Evolutionary conservation across 2,888 invertebrate genomes (phyloP).

Genomic region (Proisotoma minuta): DNA sequence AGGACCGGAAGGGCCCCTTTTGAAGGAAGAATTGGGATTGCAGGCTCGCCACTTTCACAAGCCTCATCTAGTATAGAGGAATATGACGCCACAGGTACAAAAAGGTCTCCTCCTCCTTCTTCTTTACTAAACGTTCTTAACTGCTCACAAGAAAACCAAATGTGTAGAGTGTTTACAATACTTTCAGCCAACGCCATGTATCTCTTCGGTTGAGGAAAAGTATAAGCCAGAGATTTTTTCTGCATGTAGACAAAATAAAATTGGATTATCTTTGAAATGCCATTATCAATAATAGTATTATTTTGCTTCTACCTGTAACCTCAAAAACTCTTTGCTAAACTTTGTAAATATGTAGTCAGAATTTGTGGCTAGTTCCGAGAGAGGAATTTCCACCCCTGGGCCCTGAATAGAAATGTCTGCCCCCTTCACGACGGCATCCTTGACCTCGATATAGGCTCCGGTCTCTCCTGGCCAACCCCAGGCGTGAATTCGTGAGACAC

Average conservation of each 20-base stretch:
- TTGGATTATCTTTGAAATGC: too few relatives aligned
- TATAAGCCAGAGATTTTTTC: slow-evolving; percentile 21
- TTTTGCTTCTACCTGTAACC: slow-evolving; percentile 31
- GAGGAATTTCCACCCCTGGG: slow-evolving; percentile 39
- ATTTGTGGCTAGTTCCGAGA: slow-evolving; percentile 36
- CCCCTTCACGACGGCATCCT: slow-evolving; percentile 35
- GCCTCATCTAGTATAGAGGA: not conserved
- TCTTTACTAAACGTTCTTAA: too few relatives aligned
- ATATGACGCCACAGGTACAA: not conserved
- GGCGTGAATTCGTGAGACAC: slow-evolving; percentile 36
- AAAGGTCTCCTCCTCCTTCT: too few relatives aligned
- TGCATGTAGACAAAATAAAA: too few relatives aligned
- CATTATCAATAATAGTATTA: too few relatives aligned
- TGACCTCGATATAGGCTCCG: slow-evolving; percentile 37
- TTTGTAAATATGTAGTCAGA: slow-evolving; percentile 33
- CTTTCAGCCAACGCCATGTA: slow-evolving; percentile 43
- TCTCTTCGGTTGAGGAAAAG: slow-evolving; percentile 16
- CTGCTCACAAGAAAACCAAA: slow-evolving; percentile 39
- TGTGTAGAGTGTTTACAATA: slow-evolving; percentile 35
- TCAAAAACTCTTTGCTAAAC: slow-evolving; percentile 32
- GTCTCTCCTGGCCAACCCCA: slow-evolving; percentile 45
- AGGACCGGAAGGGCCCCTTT: slow-evolving; percentile 21
- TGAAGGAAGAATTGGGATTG: too few relatives aligned
- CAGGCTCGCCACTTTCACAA: not conserved
- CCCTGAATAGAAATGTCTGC: slow-evolving; percentile 31